phyloP scores from a whole-genome alignment of 1,140 invertebrate genomes.

The Araneus ventricosus region DNA sequence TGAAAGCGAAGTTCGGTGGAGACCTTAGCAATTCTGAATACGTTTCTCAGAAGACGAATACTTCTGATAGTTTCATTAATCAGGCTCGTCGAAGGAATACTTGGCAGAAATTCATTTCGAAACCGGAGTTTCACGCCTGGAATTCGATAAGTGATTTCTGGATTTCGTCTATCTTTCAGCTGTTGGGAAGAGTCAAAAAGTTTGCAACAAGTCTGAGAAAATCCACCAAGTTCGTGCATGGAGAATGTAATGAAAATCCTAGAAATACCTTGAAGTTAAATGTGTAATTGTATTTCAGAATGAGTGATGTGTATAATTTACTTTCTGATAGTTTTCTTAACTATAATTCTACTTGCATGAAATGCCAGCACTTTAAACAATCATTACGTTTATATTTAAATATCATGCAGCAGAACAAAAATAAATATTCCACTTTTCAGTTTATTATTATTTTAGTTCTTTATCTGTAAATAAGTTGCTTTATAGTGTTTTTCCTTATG shows the following conservation, averaged over 20 bases:
- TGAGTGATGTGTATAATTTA: no score
- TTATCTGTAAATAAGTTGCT: no score
- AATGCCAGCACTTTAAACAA: no score
- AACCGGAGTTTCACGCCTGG: neutral
- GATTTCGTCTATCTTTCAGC: neutral
- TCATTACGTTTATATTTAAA: no score
- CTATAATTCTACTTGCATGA: no score
- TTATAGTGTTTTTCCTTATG: no score
- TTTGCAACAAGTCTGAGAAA: neutral
- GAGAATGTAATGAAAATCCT: neutral
- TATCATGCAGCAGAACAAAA: no score
- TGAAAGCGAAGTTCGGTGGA: neutral
- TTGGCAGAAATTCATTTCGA: conserved; percentile 24
- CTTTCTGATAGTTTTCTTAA: no score
- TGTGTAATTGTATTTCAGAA: no score
- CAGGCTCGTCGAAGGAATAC: neutral
- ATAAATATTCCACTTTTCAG: no score
- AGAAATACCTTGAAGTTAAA: no score
- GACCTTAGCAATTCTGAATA: conserved; percentile 24
- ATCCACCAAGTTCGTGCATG: neutral
- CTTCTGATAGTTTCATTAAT: conserved; percentile 32
- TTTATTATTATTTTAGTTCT: no score
- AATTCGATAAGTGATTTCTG: conserved; percentile 24
- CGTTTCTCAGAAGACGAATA: conserved; percentile 30
- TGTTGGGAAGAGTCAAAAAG: neutral